phyloP scores from a whole-genome alignment of 2,888 invertebrate genomes.

The Panopea generosa region DNA sequence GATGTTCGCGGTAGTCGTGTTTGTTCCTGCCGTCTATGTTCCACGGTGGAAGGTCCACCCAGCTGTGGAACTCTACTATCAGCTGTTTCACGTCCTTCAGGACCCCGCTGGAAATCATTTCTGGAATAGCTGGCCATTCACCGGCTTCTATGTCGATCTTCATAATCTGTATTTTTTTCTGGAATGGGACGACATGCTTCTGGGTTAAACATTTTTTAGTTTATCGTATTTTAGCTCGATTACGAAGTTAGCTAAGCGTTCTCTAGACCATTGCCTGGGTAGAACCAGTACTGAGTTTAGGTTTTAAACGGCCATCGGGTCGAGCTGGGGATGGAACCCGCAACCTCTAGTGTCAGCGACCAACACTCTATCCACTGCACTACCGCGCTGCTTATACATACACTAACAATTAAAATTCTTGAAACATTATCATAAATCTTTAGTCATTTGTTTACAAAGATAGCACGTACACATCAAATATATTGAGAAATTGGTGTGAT shows the following conservation, averaged over 20 bases:
- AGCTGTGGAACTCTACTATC: conserved; percentile 56
- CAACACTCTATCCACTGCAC: too few relatives aligned
- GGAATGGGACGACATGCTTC: conserved; percentile 13
- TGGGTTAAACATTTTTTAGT: too few relatives aligned
- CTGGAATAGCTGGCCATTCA: conserved; percentile 49
- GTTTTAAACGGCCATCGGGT: too few relatives aligned
- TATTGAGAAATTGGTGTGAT: not conserved
- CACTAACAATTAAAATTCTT: too few relatives aligned
- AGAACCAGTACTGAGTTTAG: too few relatives aligned
- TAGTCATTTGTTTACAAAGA: not conserved
- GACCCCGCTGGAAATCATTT: conserved; percentile 34
- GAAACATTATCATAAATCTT: too few relatives aligned
- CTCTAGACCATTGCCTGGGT: too few relatives aligned
- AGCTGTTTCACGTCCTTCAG: conserved; percentile 52
- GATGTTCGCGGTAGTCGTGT: conserved; percentile 45
- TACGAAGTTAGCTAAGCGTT: too few relatives aligned
- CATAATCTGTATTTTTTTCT: conserved; percentile 37
- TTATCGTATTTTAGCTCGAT: too few relatives aligned
- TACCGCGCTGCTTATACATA: too few relatives aligned
- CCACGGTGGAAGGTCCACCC: conserved; percentile 51
- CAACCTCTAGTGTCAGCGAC: too few relatives aligned
- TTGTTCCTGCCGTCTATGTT: conserved; percentile 39
- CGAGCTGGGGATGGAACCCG: too few relatives aligned
- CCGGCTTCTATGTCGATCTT: conserved; percentile 58
- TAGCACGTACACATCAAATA: not conserved